Conservation (phyloP, 1,140 invertebrate species). For the Dryas iulia region DNA sequence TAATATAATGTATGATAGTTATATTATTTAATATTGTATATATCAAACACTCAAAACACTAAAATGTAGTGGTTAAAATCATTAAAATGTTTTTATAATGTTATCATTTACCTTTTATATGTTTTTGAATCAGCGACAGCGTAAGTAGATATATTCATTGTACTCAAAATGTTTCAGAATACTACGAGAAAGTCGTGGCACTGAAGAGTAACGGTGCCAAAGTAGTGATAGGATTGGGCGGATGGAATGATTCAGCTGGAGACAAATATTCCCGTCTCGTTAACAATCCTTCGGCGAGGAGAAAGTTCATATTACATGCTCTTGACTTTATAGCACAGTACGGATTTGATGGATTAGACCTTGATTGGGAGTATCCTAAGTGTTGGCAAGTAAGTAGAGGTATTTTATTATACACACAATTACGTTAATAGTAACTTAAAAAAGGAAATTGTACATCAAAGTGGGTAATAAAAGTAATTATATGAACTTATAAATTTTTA, state of each 20-base stretch:
- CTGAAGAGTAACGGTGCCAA: slow-evolving; percentile 89
- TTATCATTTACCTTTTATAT: not conserved
- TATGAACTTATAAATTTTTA: slow-evolving; percentile 78
- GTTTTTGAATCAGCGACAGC: not conserved
- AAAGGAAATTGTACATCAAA: too few species aligned
- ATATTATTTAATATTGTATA: too few species aligned
- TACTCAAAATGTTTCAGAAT: slow-evolving; percentile 83
- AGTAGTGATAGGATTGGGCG: slow-evolving; percentile 91
- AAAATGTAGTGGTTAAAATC: too few species aligned
- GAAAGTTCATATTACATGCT: slow-evolving; percentile 87
- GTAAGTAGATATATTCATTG: too few species aligned
- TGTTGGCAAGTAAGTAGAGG: slow-evolving; percentile 93
- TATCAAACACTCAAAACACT: too few species aligned
- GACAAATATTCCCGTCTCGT: slow-evolving; percentile 93
- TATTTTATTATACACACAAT: not conserved
- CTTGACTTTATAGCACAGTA: slow-evolving; percentile 89
- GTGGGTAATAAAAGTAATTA: too few species aligned
- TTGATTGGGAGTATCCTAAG: slow-evolving; percentile 95
- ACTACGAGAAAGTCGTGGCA: slow-evolving; percentile 90
- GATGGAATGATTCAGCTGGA: slow-evolving; percentile 94
- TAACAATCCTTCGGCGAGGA: slow-evolving; percentile 85
- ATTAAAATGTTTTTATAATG: too few species aligned
- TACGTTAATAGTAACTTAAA: not conserved
- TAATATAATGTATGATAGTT: too few species aligned
- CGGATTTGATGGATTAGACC: slow-evolving; percentile 91